phyloP scores from a whole-genome alignment of 2,888 invertebrate species.

The Orchestes rusci region DNA sequence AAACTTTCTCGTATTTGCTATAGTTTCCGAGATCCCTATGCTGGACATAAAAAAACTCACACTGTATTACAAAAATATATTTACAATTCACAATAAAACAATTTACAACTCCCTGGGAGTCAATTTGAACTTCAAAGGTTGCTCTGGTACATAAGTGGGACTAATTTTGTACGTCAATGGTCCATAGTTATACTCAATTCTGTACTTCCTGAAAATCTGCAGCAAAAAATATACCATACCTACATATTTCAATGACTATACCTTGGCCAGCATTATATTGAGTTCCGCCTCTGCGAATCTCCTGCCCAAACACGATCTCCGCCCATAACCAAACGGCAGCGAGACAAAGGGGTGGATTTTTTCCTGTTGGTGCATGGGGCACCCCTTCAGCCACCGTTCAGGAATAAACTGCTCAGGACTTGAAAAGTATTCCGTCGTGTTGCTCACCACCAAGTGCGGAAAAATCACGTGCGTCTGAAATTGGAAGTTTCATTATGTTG shows the following conservation, averaged over 20 bases:
- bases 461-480: slow-evolving; percentile 71
- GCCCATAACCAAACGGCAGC: slow-evolving; percentile 69
- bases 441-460: slow-evolving; percentile 70
- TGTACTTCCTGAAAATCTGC: slow-evolving; percentile 65
- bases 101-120: slow-evolving; percentile 27
- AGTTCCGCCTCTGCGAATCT: slow-evolving; percentile 77
- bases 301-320: slow-evolving; percentile 70
- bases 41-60: no score
- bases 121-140: slow-evolving; percentile 62
- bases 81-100: neutral
- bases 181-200: slow-evolving; percentile 59
- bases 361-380: slow-evolving; percentile 39
- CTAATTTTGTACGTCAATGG: slow-evolving; percentile 64
- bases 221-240: slow-evolving; percentile 30
- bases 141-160: slow-evolving; percentile 66
- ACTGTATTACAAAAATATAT: no score
- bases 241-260: slow-evolving; percentile 33
- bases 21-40: no score
- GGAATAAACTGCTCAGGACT: slow-evolving; percentile 64
- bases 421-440: slow-evolving; percentile 63
- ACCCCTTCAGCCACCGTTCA: slow-evolving; percentile 66
- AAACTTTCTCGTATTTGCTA: no score
- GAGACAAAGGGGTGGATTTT: slow-evolving; percentile 69
- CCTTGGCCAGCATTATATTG: slow-evolving; percentile 67
- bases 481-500: slow-evolving; percentile 4